These are phyloP conservation scores for Scolopax bukidnonensis DNA, from an alignment of 2,797 vertebrate species.

Conservation along the genomic window DNA sequence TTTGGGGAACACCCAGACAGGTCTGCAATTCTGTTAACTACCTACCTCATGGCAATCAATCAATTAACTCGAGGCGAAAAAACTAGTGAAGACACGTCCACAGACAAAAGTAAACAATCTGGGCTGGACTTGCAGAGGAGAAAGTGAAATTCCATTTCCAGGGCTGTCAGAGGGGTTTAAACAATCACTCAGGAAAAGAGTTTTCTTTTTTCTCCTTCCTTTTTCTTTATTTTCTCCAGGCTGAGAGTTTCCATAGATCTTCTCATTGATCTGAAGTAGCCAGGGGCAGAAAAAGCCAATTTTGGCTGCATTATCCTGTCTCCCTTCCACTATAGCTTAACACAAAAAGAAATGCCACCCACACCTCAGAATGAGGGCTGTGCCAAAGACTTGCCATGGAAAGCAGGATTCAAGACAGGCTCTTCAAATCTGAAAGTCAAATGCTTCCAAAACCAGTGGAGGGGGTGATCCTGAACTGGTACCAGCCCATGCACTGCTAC, in stretches of 20 bases:
- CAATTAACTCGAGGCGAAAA: slow-evolving; percentile 52
- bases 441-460: neutral
- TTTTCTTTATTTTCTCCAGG: slow-evolving; percentile 51
- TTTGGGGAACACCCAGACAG: neutral
- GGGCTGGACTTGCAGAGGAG: neutral
- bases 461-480: neutral
- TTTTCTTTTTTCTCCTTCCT: slow-evolving; percentile 28
- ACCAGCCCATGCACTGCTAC: neutral
- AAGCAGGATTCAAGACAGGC: neutral
- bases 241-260: slow-evolving; percentile 63
- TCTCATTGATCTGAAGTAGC: slow-evolving; percentile 62
- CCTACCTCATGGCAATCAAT: neutral
- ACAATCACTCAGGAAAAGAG: slow-evolving; percentile 41
- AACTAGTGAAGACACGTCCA: slow-evolving; percentile 32
- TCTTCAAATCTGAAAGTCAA: neutral
- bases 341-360: slow-evolving; percentile 37
- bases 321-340: slow-evolving; percentile 32
- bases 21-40: neutral
- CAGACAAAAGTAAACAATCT: slow-evolving; percentile 53
- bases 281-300: slow-evolving; percentile 64
- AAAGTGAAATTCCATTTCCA: slow-evolving; percentile 63
- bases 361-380: neutral
- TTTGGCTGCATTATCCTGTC: slow-evolving; percentile 50
- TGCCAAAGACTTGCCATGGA: neutral
- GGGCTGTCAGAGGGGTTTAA: slow-evolving; percentile 54